Evolutionary conservation across 2,888 invertebrate species (phyloP).

Genomic region (Pelosia muscerda): DNA sequence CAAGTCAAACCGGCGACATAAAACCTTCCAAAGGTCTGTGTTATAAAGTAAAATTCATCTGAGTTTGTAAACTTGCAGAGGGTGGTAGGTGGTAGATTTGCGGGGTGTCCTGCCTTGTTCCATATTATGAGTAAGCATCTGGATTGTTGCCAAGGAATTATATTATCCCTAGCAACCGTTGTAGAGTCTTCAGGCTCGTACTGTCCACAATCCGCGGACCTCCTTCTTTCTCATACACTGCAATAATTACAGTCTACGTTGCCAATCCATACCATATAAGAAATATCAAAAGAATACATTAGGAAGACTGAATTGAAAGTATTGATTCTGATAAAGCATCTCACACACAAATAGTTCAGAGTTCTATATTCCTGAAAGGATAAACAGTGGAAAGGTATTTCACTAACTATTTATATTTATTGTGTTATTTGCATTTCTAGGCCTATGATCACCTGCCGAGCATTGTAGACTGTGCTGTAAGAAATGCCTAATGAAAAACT

Average conservation of each 20-base stretch:
- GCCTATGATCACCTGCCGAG: too few relatives aligned
- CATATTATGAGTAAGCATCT: slow-evolving; percentile 55
- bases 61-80: slow-evolving; percentile 46
- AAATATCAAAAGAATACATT: background rate
- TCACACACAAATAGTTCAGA: too few relatives aligned
- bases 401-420: too few relatives aligned
- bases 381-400: too few relatives aligned
- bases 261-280: background rate
- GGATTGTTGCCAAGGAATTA: slow-evolving; percentile 62
- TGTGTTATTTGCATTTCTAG: too few relatives aligned
- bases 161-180: slow-evolving; percentile 54
- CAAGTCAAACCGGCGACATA: slow-evolving; percentile 42
- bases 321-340: background rate
- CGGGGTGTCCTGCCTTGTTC: slow-evolving; percentile 26
- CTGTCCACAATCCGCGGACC: slow-evolving; percentile 47
- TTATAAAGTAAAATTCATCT: slow-evolving; percentile 42
- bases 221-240: slow-evolving; percentile 35
- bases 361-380: too few relatives aligned
- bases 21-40: slow-evolving; percentile 46
- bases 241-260: too few relatives aligned
- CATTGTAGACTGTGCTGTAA: too few relatives aligned
- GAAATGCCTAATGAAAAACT: too few relatives aligned
- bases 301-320: too few relatives aligned
- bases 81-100: slow-evolving; percentile 42
- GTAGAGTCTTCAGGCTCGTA: slow-evolving; percentile 60